Percentiles rank a stretch among this genome's conserved stretches.
Evolutionary conservation across 2,797 vertebrate genomes (phyloP).

Genomic region (Chaetodon trifasciatus): DNA sequence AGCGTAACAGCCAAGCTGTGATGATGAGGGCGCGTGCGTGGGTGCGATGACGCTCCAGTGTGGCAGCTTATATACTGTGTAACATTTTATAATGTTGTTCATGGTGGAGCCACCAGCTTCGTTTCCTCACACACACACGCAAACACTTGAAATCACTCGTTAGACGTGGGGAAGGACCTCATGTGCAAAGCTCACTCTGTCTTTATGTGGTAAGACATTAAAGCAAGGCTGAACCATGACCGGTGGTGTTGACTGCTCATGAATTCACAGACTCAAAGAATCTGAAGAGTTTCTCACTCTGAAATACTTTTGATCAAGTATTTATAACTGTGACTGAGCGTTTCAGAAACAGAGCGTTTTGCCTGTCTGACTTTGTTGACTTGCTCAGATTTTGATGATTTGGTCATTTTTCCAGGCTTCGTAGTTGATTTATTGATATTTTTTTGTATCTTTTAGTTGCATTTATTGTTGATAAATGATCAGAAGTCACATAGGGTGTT

Average conservation of each 20-base stretch:
- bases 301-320: background rate
- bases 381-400: too few species aligned
- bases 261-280: background rate
- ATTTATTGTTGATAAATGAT: too few species aligned
- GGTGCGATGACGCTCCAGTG: constrained; percentile 54
- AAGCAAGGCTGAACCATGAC: constrained; percentile 6
- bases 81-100: constrained; percentile 53
- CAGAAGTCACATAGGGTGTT: too few species aligned
- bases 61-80: constrained; percentile 47
- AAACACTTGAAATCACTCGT: constrained; percentile 28
- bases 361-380: too few species aligned
- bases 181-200: constrained; percentile 22
- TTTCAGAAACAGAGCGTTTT: background rate
- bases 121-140: constrained; percentile 43
- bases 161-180: constrained; percentile 42
- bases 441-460: too few species aligned
- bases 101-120: constrained; percentile 41
- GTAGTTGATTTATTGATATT: too few species aligned
- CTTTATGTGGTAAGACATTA: constrained; percentile 8
- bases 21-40: constrained; percentile 64
- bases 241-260: constrained; percentile 2
- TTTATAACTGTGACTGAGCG: background rate
- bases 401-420: too few species aligned
- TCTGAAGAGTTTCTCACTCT: background rate
- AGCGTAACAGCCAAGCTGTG: constrained; percentile 58